Base-by-base conservation (phyloP, 1,140 invertebrate genomes). In the Littorina saxatilis region DNA sequence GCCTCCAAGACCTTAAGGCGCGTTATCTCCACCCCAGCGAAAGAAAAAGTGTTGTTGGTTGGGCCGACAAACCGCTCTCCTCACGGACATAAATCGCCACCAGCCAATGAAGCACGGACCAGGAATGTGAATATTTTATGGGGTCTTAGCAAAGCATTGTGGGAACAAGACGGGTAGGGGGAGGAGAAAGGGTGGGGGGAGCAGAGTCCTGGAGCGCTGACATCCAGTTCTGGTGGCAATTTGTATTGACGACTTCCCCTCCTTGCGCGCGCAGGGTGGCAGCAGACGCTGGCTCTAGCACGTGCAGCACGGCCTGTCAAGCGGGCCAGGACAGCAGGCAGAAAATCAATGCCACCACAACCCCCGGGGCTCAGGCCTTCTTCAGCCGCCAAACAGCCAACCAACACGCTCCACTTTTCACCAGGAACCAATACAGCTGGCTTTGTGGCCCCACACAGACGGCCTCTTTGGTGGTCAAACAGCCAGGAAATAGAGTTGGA, bases 221-320 rank as follows among this genome's bases (percentile, higher is more conserved):
- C 66, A 68, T 68, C 70, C 70, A 73, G 70, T 50, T 52, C 70
- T 73, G 70, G 70, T 73, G 40, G 40, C 70, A 52, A 73, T 47
- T 73, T 73, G 70, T 73, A 73, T 73, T 73, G 70, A 73, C 39
- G 70, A 52, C 70, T 50, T 29, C 39, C 66, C 66, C n/a, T 32
- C n/a, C 61, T 32, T 5, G 7, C 61, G n/a, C 29, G 5, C 11
- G n/a, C 61, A 63, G n/a, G 27, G 23, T 5, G 17, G 61, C 61
- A 63, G 61, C 27, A 39, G 37, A 37, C 68, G 11, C 35, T 3
- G 17, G 37, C 68, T 27, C 27, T 15, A 3, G 70, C 52, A 76
- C 52, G 43, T 47, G 37, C 58, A 55, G 50, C 32, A 5, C 52
- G 50, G 35, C 47, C 37, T 77, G 75, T 39, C 75, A 61, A 55